Conservation (phyloP, 2,888 invertebrate genomes). For the Dexiosoma caninum region DNA sequence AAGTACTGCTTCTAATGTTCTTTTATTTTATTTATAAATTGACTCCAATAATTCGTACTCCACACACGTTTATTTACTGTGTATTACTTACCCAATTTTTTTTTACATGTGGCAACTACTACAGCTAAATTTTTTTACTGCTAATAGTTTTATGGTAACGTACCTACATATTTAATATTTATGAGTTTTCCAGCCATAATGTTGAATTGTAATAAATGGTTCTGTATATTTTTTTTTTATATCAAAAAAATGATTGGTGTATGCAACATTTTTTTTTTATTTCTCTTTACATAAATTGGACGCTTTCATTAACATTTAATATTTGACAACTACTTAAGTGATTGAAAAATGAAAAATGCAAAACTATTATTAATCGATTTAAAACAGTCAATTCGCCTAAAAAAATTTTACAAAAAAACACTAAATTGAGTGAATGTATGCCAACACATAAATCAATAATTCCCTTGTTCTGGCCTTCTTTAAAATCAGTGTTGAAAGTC, state of each 20-base stretch:
- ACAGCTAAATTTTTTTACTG: constrained; percentile 7
- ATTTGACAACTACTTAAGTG: background rate
- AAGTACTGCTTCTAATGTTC: background rate
- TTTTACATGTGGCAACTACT: constrained; percentile 45
- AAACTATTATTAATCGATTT: too few relatives aligned
- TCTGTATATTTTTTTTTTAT: background rate
- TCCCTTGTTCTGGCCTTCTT: too few relatives aligned
- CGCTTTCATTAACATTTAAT: background rate
- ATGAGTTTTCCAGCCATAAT: background rate
- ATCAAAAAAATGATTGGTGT: background rate
- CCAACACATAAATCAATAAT: too few relatives aligned
- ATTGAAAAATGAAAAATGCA: too few relatives aligned
- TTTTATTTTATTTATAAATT: background rate
- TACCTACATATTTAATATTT: background rate
- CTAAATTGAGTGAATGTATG: too few relatives aligned
- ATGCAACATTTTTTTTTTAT: background rate
- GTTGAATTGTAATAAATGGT: background rate
- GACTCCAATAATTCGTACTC: constrained; percentile 18
- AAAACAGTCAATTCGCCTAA: too few relatives aligned
- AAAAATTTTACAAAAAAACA: too few relatives aligned
- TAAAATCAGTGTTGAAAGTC: too few relatives aligned
- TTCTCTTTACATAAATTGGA: background rate
- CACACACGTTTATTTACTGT: constrained; percentile 42
- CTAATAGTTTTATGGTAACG: background rate
- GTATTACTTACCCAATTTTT: constrained; percentile 17